Evolutionary conservation across 64 coral and sea anemone genomes (phyloP), one percentile per base, ranked within the genome.

Genomic region (Stichodactyla mertensii): DNA sequence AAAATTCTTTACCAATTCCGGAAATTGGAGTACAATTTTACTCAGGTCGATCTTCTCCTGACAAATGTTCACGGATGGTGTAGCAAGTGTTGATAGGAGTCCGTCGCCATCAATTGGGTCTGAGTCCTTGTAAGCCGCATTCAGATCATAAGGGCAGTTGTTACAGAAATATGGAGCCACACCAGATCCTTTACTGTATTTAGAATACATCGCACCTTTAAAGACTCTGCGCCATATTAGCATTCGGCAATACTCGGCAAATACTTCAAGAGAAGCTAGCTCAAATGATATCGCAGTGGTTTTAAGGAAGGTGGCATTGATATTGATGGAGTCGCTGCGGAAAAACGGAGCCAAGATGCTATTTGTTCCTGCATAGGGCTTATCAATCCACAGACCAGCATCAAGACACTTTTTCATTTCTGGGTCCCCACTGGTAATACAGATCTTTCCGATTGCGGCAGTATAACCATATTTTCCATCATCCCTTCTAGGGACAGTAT

Each of bases 11-110:
- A 77, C 71, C 36, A 77, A 10, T 77, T 77, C 71, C 19, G 71
- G 71, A 51, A 77, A 77, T 19, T 26, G n/a, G 18, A 77, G 71
- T 23, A 77, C 71, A 77, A 77, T 77, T 10, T 77, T 77, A 77
- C 71, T 77, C 71, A 77, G 71, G 71, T 77, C 71, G 36, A 77
- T 13, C 36, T 77, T 77, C 36, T 77, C 71, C 9, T 77, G 9
- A 10, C n/a, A 26, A 19, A 77, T 77, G 71, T 77, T 77, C 0
- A 77, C 71, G n/a, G 36, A 5, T 19, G 71, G 71, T 77, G 71
- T 77, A 19, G n/a, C n/a, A 77, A 77, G 71, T 77, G 71, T 77
- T 10, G 71, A 77, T 4, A 77, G n/a, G 10, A 77, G 71, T 14
- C 71, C 71, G 4, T 77, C 71, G 18, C 6, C 36, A 51, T 51